phyloP scores from a whole-genome alignment of 2,888 invertebrate genomes.

The Aphodius sticticus region DNA sequence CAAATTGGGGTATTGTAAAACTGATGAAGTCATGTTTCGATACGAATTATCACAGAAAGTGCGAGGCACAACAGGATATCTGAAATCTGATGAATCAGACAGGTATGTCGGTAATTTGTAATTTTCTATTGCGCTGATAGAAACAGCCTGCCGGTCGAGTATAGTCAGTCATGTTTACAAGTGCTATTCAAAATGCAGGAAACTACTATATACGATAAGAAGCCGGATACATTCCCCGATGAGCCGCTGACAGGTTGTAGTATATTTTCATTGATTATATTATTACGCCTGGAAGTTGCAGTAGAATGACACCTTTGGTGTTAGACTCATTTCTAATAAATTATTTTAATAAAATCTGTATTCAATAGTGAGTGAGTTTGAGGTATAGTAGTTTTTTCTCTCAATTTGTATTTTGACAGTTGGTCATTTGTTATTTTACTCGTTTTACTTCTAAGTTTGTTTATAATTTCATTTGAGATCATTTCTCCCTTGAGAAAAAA shows the following conservation, averaged over 20 bases:
- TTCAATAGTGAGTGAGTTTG: too few species aligned
- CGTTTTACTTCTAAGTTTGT: too few species aligned
- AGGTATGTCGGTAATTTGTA: neutral
- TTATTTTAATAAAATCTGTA: too few species aligned
- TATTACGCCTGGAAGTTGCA: neutral
- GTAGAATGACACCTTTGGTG: neutral
- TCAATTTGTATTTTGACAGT: too few species aligned
- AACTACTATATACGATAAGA: neutral
- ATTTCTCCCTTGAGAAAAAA: too few species aligned
- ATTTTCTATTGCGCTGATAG: neutral
- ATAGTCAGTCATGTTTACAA: neutral
- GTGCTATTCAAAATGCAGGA: neutral
- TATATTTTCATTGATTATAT: neutral
- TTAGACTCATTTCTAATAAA: too few species aligned
- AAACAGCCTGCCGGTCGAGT: neutral
- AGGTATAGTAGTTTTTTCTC: too few species aligned
- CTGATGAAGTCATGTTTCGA: neutral
- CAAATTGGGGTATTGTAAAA: neutral
- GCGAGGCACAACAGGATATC: neutral
- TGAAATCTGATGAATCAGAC: neutral
- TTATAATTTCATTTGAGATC: too few species aligned
- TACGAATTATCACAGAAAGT: neutral
- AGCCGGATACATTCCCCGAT: neutral
- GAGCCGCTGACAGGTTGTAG: too few species aligned
- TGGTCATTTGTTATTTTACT: too few species aligned